These are phyloP conservation scores for Bradysia coprophila DNA, from an alignment of 1,140 invertebrate species.

Conservation along the genomic window DNA sequence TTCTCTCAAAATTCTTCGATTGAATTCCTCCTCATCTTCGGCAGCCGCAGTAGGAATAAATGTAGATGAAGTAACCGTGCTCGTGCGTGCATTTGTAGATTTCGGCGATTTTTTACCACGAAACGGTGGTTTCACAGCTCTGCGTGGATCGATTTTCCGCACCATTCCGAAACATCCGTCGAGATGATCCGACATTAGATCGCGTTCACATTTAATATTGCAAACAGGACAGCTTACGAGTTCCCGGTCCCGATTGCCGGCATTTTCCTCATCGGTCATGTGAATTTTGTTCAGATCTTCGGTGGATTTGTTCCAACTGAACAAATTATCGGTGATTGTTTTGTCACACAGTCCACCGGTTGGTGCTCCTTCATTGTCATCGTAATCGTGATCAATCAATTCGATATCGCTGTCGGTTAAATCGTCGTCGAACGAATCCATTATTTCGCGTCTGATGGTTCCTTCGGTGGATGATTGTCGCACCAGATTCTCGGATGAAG, in stretches of 20 bases:
- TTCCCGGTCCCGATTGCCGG: constrained; percentile 9
- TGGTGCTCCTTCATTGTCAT: constrained; percentile 8
- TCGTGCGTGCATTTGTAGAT: no score
- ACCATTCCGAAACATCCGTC: constrained; percentile 16
- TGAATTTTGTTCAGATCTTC: constrained; percentile 1
- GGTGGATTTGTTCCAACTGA: constrained; percentile 15
- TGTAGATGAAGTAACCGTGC: no score
- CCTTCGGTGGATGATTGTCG: constrained; percentile 8
- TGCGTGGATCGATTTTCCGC: constrained; percentile 8
- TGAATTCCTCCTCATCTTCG: no score
- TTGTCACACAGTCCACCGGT: constrained; percentile 8
- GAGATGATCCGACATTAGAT: constrained; percentile 13
- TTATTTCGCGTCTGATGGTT: constrained; percentile 15
- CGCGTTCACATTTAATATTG: constrained; percentile 12
- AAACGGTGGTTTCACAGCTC: no score
- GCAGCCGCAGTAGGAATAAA: no score
- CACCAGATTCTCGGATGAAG: not conserved
- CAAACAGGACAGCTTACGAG: constrained; percentile 25
- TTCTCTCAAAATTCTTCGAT: no score
- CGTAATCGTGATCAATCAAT: constrained; percentile 18
- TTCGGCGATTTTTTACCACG: no score
- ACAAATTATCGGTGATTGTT: constrained; percentile 13
- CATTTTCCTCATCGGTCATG: constrained; percentile 3
- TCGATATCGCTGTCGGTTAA: constrained; percentile 16
- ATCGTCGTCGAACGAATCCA: constrained; percentile 8